Conservation (phyloP, 2,888 invertebrate genomes). For the Tricholauxania praeusta region DNA sequence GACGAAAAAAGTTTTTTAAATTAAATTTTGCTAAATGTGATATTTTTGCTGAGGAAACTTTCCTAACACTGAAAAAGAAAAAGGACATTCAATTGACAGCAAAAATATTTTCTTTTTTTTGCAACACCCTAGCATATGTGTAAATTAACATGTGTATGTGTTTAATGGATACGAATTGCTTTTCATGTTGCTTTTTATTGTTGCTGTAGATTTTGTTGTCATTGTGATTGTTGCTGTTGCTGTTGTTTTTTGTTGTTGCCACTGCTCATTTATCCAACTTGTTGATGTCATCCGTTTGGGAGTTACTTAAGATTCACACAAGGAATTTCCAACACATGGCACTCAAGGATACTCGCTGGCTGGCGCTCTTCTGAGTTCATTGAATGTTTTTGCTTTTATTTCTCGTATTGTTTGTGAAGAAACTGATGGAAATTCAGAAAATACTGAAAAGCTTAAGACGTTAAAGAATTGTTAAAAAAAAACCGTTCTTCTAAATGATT, state of each 20-base stretch:
- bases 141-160: conserved; percentile 28
- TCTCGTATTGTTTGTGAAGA: not conserved
- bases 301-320: not conserved
- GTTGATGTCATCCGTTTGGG: conserved; percentile 6
- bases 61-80: too few relatives aligned
- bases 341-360: not conserved
- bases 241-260: conserved; percentile 12
- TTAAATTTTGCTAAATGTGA: too few relatives aligned
- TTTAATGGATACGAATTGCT: conserved; percentile 7
- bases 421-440: too few relatives aligned
- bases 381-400: not conserved
- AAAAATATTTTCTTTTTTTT: too few relatives aligned
- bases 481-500: too few relatives aligned
- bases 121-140: conserved; percentile 8
- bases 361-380: too few relatives aligned
- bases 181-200: not conserved
- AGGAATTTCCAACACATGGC: not conserved
- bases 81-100: too few relatives aligned
- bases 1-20: too few relatives aligned
- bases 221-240: conserved; percentile 14
- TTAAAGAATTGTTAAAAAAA: too few relatives aligned
- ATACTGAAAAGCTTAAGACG: too few relatives aligned
- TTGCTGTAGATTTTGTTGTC: conserved; percentile 8
- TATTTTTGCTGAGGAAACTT: too few relatives aligned
- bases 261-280: not conserved